Conservation (phyloP, 2,113 vertebrate genomes). For the Microcebus griseorufus region DNA sequence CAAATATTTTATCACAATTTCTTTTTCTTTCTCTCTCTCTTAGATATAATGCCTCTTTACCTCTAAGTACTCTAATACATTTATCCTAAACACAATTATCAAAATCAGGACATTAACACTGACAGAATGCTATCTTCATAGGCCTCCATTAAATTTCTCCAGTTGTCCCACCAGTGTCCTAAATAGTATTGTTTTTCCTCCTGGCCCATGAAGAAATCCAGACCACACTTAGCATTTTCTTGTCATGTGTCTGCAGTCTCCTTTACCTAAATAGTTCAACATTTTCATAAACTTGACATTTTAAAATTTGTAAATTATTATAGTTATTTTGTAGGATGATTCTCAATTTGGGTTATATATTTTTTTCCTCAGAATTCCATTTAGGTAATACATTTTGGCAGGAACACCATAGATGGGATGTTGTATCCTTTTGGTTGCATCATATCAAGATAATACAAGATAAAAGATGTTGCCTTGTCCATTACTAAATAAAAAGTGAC, state of each 20-base stretch:
- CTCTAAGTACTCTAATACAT: background rate
- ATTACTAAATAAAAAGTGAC: background rate
- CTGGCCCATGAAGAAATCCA: background rate
- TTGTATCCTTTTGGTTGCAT: background rate
- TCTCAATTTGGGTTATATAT: background rate
- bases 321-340: background rate
- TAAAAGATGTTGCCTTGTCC: background rate
- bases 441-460: background rate
- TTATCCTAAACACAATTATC: background rate
- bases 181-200: background rate
- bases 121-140: background rate
- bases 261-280: background rate
- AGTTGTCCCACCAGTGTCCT: background rate
- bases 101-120: background rate
- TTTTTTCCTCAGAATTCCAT: background rate
- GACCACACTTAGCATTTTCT: background rate
- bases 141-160: background rate
- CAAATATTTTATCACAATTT: background rate
- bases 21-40: background rate
- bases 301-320: background rate
- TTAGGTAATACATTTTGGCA: background rate
- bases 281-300: background rate
- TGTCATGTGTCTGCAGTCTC: background rate
- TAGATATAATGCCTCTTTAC: background rate
- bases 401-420: background rate